phyloP scores from a whole-genome alignment of 2,113 vertebrate genomes.

The Mirounga angustirostris region DNA sequence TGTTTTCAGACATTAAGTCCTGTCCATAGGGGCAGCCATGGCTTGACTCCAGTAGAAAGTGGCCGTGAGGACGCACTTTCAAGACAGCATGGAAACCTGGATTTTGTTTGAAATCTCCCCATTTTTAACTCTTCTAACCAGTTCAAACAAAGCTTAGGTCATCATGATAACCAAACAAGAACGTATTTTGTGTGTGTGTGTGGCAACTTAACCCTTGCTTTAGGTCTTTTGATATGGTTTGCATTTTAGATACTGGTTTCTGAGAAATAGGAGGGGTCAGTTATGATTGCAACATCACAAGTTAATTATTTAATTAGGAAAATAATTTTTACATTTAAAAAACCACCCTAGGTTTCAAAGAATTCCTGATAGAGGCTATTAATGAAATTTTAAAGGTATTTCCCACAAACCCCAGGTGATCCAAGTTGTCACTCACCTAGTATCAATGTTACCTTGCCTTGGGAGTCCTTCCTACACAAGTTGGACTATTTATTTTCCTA shows the following conservation, averaged over 20 bases:
- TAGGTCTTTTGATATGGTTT: background rate
- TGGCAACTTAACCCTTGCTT: background rate
- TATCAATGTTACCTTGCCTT: background rate
- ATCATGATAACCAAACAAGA: background rate
- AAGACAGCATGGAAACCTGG: background rate
- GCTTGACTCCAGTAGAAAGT: background rate
- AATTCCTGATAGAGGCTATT: background rate
- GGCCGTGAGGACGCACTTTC: background rate
- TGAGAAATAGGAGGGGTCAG: background rate
- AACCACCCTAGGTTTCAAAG: background rate
- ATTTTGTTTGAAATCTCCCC: background rate
- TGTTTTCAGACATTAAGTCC: accelerated
- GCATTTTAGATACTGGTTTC: background rate
- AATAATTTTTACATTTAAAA: background rate
- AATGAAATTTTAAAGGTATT: background rate
- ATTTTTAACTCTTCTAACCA: background rate
- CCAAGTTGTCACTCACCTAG: background rate
- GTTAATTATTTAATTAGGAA: background rate
- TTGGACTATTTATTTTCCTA: background rate
- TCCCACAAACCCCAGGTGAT: background rate
- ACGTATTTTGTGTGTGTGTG: background rate
- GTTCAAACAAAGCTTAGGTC: background rate
- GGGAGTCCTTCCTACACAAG: background rate
- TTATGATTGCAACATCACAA: background rate
- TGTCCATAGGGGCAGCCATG: background rate